Base-by-base conservation (phyloP, 2,797 vertebrate species). In the Pseudomugil tenellus region DNA sequence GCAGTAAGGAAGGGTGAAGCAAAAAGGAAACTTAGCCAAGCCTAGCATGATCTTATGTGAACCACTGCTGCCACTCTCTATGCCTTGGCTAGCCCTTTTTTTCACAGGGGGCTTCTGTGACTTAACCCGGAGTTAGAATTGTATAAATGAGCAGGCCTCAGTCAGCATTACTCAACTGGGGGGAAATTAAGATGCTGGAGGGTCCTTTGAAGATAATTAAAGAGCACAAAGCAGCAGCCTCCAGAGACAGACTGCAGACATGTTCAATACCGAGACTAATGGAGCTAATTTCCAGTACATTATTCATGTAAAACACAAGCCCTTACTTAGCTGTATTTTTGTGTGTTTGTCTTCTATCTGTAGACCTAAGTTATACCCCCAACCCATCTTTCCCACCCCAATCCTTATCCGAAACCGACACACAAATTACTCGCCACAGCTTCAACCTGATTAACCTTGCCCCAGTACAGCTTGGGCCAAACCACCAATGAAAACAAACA, bases 171-270 rank as follows among this genome's bases (percentile, higher is more conserved):
- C 78, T 91, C 90, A 86, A 90, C 88, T 89, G 83, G 86, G 87
- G 80, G 77, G 75, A 88, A 91, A 91, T 92, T 88, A 93, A 92
- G 89, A 92, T 91, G 90, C 92, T 90, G 87, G 84, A 88, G 90
- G 91, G 91, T 88, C 87, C 89, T 93, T 91, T 92, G 91, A 91
- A 92, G 90, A 93, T 93, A 91, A 91, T 94, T 94, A 92, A 93
- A 92, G 92, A 92, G 92, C 91, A 93, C 90, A 87, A 91, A 92
- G 92, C 87, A 32, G 86, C 74, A 75, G 90, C 89, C 92, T 90
- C 92, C 70, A 91, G 92, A 92, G 91, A 91, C 80, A 65, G 74
- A 79, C 86, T 75, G 81, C 80, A 89, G 91, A 89, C 89, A 90
- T 90, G 88, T 91, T 93, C 92, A 92, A 92, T 92, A 92, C 89